Conservation (phyloP, 2,113 vertebrate species). For the Pelodiscus sinensis region DNA sequence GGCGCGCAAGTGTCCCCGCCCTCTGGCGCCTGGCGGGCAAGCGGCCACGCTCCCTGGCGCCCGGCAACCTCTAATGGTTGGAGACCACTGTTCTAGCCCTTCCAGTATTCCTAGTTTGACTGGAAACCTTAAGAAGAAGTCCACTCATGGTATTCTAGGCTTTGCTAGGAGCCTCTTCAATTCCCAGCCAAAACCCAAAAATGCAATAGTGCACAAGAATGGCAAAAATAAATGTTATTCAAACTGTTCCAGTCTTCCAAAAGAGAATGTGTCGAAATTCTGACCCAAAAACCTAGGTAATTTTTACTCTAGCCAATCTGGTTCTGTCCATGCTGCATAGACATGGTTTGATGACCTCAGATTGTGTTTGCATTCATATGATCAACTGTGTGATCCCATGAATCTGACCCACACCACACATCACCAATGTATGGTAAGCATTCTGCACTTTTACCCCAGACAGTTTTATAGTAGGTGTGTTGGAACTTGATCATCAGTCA, state of each 20-base stretch:
- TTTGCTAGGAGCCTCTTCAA: neutral
- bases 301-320: neutral
- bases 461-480: neutral
- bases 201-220: neutral
- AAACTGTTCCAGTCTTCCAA: neutral
- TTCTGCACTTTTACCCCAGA: neutral
- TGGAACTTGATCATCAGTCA: neutral
- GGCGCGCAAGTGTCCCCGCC: no score
- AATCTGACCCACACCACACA: neutral
- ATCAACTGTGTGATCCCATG: neutral
- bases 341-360: neutral
- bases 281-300: neutral
- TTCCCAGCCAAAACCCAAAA: neutral
- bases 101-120: neutral
- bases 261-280: neutral
- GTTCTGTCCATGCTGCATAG: neutral
- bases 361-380: neutral
- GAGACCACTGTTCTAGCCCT: neutral
- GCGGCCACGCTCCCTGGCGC: no score
- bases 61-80: no score
- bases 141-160: neutral
- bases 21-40: no score
- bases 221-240: neutral
- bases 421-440: neutral
- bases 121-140: neutral